Evolutionary conservation across 1,140 invertebrate species (phyloP).

Genomic region (Diprion similis): DNA sequence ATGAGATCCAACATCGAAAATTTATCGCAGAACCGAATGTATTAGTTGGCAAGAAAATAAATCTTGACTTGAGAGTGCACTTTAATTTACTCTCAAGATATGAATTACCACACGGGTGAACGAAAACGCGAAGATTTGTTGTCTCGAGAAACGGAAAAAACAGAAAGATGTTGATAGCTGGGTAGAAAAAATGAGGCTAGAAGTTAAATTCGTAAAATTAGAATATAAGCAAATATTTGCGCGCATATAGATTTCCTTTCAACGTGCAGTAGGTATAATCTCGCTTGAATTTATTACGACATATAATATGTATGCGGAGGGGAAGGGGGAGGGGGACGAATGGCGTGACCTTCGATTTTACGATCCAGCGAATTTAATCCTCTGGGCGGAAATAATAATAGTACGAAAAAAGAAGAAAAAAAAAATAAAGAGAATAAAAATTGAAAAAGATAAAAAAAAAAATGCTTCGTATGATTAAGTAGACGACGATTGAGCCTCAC

Average conservation of each 20-base stretch:
- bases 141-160: too few relatives aligned
- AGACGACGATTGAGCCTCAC: slow-evolving; percentile 40
- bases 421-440: not conserved
- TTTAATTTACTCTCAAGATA: too few relatives aligned
- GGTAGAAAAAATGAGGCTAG: too few relatives aligned
- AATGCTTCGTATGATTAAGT: not conserved
- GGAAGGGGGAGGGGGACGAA: not conserved
- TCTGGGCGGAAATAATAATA: not conserved
- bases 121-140: too few relatives aligned
- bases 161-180: too few relatives aligned
- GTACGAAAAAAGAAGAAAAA: not conserved
- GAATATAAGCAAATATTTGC: too few relatives aligned
- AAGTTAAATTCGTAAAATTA: too few relatives aligned
- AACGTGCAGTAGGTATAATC: too few relatives aligned
- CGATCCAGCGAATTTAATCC: not conserved
- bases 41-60: not conserved
- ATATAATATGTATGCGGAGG: too few relatives aligned
- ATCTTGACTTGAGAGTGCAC: not conserved
- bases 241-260: too few relatives aligned
- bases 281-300: too few relatives aligned
- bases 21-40: not conserved
- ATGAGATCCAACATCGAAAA: not conserved
- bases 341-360: not conserved
- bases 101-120: too few relatives aligned
- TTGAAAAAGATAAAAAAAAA: not conserved